Evolutionary conservation across 2,888 invertebrate genomes (phyloP), one percentile per base, ranked within the genome.

Genomic region (Cryptus armator): DNA sequence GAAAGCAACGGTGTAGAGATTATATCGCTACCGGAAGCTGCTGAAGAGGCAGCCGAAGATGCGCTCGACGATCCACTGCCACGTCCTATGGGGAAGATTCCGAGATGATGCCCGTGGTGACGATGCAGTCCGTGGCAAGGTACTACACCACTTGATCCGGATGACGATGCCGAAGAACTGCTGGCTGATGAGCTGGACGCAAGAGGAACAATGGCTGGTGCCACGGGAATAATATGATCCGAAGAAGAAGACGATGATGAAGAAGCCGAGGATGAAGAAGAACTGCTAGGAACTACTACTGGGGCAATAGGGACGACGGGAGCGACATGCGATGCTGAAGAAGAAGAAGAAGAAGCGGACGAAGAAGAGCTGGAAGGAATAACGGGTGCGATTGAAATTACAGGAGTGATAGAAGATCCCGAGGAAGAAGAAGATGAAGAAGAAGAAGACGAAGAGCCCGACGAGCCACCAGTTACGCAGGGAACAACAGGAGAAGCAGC

Each of bases 11-110:
- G 10, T 12, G 29, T 44, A 1, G 12, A 5, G 14, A 64, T 19
- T 10, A 19, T 53, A 14, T 24, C 32, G 19, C 32, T 68, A 12
- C 37, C 68, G n/a, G 77, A 67, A 48, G 77, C 16, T 10, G 48
- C 3, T 1, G 48, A 46, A 24, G 19, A 37, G 19, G n/a, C n/a
- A 2, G 44, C 24, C 1, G 51, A 43, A 56, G 37, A 37, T 7
- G 37, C 37, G 37, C 29, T 24, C 14, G 72, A 37, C 37, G 37
- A 37, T 37, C 37, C 37, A 9, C 37, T 37, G 6, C 37, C 37
- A 37, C 6, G 37, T 37, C 37, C 37, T 37, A 37, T 7, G 56
- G 24, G 7, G 16, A 56, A 56, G 16, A 16, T 56, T 9, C 37
- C 32, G n/a, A 3, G 16, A 24, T 14, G 56, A 5, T 12, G 56